Conservation (phyloP, 2,888 invertebrate genomes). For the Gonocerus acuteangulatus region DNA sequence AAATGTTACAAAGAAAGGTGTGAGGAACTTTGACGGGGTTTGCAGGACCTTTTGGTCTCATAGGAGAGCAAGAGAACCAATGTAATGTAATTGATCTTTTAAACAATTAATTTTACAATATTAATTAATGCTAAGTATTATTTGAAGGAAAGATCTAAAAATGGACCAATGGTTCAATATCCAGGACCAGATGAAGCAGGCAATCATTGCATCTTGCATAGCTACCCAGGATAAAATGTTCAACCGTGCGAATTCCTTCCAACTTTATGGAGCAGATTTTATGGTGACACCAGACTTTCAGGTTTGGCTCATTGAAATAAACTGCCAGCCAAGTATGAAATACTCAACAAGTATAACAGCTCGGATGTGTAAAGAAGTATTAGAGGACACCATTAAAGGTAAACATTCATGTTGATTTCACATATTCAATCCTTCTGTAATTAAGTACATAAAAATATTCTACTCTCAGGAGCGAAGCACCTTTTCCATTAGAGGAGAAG, state of each 20-base stretch:
- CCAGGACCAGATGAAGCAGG: conserved; percentile 80
- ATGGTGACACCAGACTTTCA: conserved; percentile 76
- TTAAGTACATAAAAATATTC: no score
- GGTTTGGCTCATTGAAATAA: conserved; percentile 91
- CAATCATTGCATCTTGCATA: conserved; percentile 67
- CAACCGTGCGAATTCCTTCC: conserved; percentile 69
- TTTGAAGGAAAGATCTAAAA: background rate
- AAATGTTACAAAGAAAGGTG: no score
- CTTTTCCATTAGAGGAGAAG: no score
- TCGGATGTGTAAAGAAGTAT: conserved; percentile 72
- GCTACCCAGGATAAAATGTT: conserved; percentile 83
- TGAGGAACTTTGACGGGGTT: no score
- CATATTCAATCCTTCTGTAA: no score
- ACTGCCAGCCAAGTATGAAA: conserved; percentile 86
- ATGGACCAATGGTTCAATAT: conserved; percentile 62
- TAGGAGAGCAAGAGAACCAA: no score
- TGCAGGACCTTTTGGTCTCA: no score
- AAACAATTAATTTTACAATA: no score
- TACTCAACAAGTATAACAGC: conserved; percentile 86
- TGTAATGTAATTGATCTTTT: no score
- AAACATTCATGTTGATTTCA: no score
- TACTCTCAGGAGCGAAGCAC: no score
- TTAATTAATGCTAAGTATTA: no score
- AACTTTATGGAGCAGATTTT: conserved; percentile 86
- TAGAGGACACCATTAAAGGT: conserved; percentile 91